Evolutionary conservation across 2,797 vertebrate species (phyloP), one percentile per base, ranked within the genome.

Genomic region (Merluccius polli): DNA sequence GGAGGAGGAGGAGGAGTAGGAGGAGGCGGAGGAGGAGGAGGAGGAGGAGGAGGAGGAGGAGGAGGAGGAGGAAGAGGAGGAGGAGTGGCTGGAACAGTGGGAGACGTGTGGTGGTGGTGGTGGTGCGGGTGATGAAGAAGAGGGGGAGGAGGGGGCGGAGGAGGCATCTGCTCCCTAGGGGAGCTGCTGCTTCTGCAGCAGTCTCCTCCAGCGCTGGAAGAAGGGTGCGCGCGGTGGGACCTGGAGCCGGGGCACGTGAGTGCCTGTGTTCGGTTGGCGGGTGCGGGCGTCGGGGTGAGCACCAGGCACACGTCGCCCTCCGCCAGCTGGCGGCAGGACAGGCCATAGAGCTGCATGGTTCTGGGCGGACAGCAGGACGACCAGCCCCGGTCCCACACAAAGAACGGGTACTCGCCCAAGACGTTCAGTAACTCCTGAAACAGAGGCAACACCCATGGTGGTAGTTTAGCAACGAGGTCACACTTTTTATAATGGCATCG

Each of bases 381-480:
- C 94, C 94, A 95, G 85, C 94, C 94, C 44, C 78, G 88, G 84
- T 93, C 92, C 83, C 89, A 88, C 76, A 95, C 94, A 81, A 95
- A 95, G 87, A 95, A 95, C 0, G 94, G 94, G 82, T 94, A 95
- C 91, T 95, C 94, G 81, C 92, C 92, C 90, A 95, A 90, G 84
- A 95, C 94, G 81, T 93, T 94, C 85, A 95, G 91, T 85, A 93
- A 86, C 93, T 95, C 94, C 94, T 95, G 83, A 73, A 89, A 74
- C 83, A 86, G 59, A 85, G 16, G 86, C 24, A 77, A 84, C 74
- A 88, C 24, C 7, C 12, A 32, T 18, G 44, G 44, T 48, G 44
- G 44, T 6, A 6, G 4, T 48, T 48, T 18, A 21, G 21, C 44
- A 48, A 48, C 44, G 15, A 48, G 44, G 44, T 21, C 44, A 48